Conservation (phyloP, 2,797 vertebrate species). For the Epinephelus awoara region DNA sequence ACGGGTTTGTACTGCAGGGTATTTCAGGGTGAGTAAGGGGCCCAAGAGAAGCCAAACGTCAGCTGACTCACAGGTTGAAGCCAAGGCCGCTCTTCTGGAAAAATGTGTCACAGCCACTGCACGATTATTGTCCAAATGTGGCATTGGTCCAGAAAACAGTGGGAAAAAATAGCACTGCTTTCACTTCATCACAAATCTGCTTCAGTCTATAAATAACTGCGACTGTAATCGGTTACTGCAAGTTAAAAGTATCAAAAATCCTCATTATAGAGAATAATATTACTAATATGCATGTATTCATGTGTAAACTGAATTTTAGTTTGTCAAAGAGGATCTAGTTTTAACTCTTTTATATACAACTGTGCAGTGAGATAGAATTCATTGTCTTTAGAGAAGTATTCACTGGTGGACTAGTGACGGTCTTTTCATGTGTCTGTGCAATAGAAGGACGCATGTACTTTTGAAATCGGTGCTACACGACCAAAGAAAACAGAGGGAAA, state of each 20-base stretch:
- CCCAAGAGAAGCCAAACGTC: slow-evolving; percentile 20
- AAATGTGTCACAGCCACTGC: slow-evolving; percentile 50
- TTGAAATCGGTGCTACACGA: too few species aligned
- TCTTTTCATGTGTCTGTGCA: too few species aligned
- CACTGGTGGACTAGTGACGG: too few species aligned
- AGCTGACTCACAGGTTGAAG: slow-evolving; percentile 70
- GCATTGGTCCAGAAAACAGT: slow-evolving; percentile 64
- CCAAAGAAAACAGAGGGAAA: too few species aligned
- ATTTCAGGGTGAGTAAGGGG: slow-evolving; percentile 30
- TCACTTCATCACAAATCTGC: slow-evolving; percentile 46
- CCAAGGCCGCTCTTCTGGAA: slow-evolving; percentile 39
- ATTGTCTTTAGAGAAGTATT: not conserved
- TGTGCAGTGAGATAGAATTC: not conserved
- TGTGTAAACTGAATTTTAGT: not conserved
- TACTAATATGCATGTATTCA: not conserved
- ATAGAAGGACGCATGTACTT: too few species aligned
- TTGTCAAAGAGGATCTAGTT: not conserved
- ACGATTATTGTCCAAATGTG: slow-evolving; percentile 59
- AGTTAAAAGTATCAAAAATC: not conserved
- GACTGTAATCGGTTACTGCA: not conserved
- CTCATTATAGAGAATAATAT: not conserved
- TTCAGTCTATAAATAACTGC: slow-evolving; percentile 46
- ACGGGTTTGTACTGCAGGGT: slow-evolving; percentile 20
- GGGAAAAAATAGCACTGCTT: slow-evolving; percentile 51
- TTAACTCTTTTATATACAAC: not conserved